phyloP scores from a whole-genome alignment of 2,888 invertebrate genomes.

The Catocala sponsa region DNA sequence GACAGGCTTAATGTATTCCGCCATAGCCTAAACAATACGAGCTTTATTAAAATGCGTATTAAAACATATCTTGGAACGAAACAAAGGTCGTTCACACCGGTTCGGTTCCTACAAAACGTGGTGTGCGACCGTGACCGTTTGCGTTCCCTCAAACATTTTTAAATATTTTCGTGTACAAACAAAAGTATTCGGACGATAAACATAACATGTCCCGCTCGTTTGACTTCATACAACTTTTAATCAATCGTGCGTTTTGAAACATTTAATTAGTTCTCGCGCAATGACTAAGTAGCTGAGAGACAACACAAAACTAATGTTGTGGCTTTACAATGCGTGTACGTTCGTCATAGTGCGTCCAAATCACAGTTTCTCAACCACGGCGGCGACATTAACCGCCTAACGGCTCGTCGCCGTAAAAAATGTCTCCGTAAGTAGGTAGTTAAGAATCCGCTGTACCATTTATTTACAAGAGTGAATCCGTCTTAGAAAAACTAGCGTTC shows the following conservation, averaged over 20 bases:
- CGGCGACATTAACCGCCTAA: constrained; percentile 68
- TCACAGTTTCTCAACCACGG: constrained; percentile 50
- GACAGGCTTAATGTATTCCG: constrained; percentile 78
- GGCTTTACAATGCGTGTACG: constrained; percentile 32
- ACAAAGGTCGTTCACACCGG: constrained; percentile 79
- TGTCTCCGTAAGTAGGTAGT: constrained; percentile 85
- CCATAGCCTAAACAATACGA: constrained; percentile 76
- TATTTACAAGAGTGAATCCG: constrained; percentile 85
- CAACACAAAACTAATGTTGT: constrained; percentile 32
- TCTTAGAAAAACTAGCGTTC: constrained; percentile 85
- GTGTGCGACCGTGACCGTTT: constrained; percentile 75
- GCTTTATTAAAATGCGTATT: constrained; percentile 84
- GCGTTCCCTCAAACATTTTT: constrained; percentile 64
- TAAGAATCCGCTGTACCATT: constrained; percentile 84
- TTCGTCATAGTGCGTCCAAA: constrained; percentile 25
- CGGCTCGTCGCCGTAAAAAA: constrained; percentile 74
- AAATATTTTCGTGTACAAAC: constrained; percentile 50
- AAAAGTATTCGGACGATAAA: constrained; percentile 56
- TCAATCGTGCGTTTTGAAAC: constrained; percentile 31
- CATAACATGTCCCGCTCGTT: constrained; percentile 30
- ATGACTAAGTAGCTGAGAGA: constrained; percentile 27
- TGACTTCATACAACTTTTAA: constrained; percentile 30
- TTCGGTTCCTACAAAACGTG: constrained; percentile 67
- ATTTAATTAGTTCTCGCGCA: constrained; percentile 37
- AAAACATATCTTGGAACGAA: constrained; percentile 79